phyloP scores from a whole-genome alignment of 35 echinoderm and acorn worm species.

The Hemicentrotus pulcherrimus region DNA sequence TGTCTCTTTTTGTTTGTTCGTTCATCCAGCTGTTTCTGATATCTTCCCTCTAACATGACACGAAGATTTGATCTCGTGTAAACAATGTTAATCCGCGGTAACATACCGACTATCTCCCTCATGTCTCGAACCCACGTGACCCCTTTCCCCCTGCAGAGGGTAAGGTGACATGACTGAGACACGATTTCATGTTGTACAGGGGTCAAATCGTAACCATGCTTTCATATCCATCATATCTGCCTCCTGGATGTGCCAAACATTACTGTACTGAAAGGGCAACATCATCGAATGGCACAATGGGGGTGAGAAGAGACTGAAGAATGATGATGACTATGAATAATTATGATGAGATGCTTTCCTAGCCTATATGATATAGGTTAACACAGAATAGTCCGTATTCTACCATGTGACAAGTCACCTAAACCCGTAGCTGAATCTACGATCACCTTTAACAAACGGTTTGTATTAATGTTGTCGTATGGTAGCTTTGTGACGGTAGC shows the following conservation, averaged over 20 bases:
- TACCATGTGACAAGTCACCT: too few species aligned
- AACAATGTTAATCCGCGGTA: slow-evolving; percentile 37
- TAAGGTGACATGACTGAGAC: slow-evolving; percentile 3
- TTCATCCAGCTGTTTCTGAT: slow-evolving; percentile 10
- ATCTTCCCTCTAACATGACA: background rate
- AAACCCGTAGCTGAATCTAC: too few species aligned
- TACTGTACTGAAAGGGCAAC: background rate
- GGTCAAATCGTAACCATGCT: background rate
- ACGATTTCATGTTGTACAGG: slow-evolving; percentile 35
- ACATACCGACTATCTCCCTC: slow-evolving; percentile 22
- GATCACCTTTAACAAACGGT: too few species aligned
- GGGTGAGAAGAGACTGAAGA: too few species aligned
- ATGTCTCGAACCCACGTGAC: slow-evolving; percentile 25
- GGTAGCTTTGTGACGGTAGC: background rate
- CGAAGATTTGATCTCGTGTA: slow-evolving; percentile 28
- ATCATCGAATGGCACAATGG: background rate
- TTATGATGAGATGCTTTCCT: background rate
- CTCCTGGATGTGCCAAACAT: background rate
- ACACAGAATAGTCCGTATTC: too few species aligned
- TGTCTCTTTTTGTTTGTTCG: slow-evolving; percentile 4
- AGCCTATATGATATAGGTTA: too few species aligned
- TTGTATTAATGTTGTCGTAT: background rate
- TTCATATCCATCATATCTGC: slow-evolving; percentile 16
- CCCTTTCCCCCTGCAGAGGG: slow-evolving; percentile 21
- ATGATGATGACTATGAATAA: too few species aligned